Base-by-base conservation (phyloP, 92 coral and sea anemone species). In the Epizoanthus ramosus region DNA sequence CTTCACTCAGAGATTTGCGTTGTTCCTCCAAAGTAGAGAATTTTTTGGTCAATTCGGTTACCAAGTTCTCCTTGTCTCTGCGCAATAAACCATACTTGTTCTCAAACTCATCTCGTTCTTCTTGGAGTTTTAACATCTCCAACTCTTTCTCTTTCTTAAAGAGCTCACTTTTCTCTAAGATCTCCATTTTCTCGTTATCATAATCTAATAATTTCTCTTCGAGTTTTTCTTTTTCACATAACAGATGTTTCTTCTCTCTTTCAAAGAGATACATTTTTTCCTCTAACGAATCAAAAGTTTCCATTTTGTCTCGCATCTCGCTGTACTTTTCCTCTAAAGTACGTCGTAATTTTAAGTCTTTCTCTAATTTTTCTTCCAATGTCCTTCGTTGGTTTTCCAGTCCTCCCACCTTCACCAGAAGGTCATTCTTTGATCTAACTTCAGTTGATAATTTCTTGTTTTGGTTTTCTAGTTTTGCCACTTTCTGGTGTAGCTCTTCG, bases 241-340 rank as follows among this genome's bases (percentile, higher is more conserved):
- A 65, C 17, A 79, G 57, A 8, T 86, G 93, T 69, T 90, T 94
- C 82, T 91, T 90, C 73, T 97, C 99, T 67, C 95, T 82, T 79
- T 94, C 98, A 58, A 90, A 87, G 9, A 83, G 87, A 74, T 88
- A 90, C 66, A 94, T 87, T 63, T 94, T 97, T 57, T 97, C 98
- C 64, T 97, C 99, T 5, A 97, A 85, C 3, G 85, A 81, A 58
- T 97, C 98, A 70, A 90, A 94, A 43, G 90, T 87, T 2, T 89
- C 97, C 61, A 95, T 74, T 83, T 81, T 97, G 23, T 81, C 91
- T 50, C 86, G 87, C 16, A 94, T 54, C 24, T 87, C 85, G 28
- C 79, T 79, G 75, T 88, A 97, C 59, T 84, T 88, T 6, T 88
- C 87, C 52, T 92, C 88, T 63, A 97, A 76, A 13, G 70, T 90